Percentiles rank a stretch among this genome's conserved stretches.
Conservation (phyloP, 1,140 invertebrate genomes). For the Zaprionus gabonicus region DNA sequence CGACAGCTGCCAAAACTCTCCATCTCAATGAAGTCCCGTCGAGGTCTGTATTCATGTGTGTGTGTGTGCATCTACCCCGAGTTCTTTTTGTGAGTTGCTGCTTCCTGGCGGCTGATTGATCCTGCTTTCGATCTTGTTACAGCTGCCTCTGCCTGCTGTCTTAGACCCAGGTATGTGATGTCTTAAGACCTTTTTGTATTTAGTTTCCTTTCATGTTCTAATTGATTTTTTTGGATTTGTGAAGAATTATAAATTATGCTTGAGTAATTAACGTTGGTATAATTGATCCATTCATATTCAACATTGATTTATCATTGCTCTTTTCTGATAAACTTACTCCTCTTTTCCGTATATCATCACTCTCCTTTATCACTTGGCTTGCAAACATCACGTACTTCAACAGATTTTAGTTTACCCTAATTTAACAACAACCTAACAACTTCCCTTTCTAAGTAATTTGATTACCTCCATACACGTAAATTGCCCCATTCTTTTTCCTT, state of each 20-base stretch:
- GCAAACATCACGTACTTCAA: not conserved
- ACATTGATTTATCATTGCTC: too few species aligned
- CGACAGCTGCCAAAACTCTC: conserved; percentile 68
- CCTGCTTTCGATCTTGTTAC: conserved; percentile 69
- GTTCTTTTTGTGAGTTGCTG: conserved; percentile 55
- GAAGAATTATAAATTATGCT: not conserved
- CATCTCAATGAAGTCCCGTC: not conserved
- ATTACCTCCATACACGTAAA: not conserved
- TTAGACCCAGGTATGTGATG: conserved; percentile 48
- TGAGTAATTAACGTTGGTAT: too few species aligned
- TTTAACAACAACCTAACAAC: not conserved
- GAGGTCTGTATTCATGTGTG: conserved; percentile 15
- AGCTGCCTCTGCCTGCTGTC: conserved; percentile 50
- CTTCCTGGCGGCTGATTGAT: conserved; percentile 72
- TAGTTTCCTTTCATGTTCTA: conserved; percentile 30
- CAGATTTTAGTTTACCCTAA: conserved; percentile 1
- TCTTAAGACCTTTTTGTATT: conserved; percentile 12
- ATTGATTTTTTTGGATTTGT: conserved; percentile 24
- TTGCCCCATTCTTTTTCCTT: not conserved
- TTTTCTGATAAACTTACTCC: not conserved
- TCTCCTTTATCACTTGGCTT: not conserved
- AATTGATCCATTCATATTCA: too few species aligned
- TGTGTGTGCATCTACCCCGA: conserved; percentile 56
- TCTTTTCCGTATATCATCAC: too few species aligned
- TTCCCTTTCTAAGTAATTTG: not conserved